Conservation (phyloP, 2,888 invertebrate genomes). For the Coenonympha arcania region DNA sequence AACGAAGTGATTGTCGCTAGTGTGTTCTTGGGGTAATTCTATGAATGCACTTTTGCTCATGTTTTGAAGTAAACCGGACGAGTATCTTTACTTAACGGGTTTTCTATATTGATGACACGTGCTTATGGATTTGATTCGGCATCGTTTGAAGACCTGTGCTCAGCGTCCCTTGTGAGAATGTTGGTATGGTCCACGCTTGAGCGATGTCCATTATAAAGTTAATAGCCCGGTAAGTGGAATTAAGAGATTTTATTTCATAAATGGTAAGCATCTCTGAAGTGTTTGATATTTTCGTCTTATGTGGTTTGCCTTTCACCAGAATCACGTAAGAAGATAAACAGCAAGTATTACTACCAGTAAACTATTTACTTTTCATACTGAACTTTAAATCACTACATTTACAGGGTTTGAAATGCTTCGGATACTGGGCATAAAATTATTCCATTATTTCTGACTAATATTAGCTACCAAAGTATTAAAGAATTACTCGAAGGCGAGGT, state of each 20-base stretch:
- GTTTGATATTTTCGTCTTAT: slow-evolving; percentile 1
- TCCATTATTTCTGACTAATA: no score
- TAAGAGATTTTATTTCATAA: slow-evolving; percentile 4
- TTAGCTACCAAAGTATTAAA: no score
- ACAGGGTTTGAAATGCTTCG: no score
- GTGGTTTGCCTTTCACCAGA: neutral
- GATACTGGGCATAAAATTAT: no score
- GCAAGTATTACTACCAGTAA: no score
- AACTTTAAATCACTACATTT: no score
- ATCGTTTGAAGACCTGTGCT: slow-evolving; percentile 9
- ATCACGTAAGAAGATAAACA: no score
- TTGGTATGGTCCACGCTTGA: neutral
- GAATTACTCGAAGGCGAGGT: no score
- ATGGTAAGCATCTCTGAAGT: neutral
- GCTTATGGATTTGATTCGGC: slow-evolving; percentile 20
- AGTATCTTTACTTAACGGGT: slow-evolving; percentile 48
- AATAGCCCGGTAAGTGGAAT: slow-evolving; percentile 6
- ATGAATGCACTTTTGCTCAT: slow-evolving; percentile 34
- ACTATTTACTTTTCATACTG: no score
- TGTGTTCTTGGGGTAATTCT: neutral
- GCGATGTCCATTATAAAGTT: slow-evolving; percentile 1
- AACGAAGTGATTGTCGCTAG: neutral
- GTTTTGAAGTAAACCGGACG: slow-evolving; percentile 36
- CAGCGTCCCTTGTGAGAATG: slow-evolving; percentile 1
- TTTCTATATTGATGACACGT: slow-evolving; percentile 28